These are phyloP conservation scores for Augiades crinisus DNA, from an alignment of 2,888 invertebrate genomes.

Conservation along the genomic window DNA sequence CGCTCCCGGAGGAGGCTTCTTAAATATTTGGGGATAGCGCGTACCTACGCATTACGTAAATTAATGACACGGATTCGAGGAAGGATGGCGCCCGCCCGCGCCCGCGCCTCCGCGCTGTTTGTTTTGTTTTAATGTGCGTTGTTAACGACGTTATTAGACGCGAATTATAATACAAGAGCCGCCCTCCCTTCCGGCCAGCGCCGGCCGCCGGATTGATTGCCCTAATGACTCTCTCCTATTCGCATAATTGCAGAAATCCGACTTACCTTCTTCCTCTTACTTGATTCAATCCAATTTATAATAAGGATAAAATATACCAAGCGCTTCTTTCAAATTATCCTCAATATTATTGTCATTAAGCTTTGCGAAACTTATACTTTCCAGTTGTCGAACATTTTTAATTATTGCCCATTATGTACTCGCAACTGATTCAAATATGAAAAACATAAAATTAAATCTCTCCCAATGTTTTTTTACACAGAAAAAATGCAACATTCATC, in stretches of 20 bases:
- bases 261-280: conserved; percentile 56
- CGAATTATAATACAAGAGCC: conserved; percentile 65
- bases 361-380: background rate
- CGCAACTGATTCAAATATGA: too few relatives aligned
- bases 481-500: too few relatives aligned
- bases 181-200: conserved; percentile 41
- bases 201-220: conserved; percentile 59
- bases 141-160: conserved; percentile 80
- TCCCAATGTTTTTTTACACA: too few relatives aligned
- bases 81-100: conserved; percentile 76
- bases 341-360: conserved; percentile 7
- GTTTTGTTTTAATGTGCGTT: conserved; percentile 80
- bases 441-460: too few relatives aligned
- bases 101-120: conserved; percentile 66
- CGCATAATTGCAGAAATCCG: conserved; percentile 70
- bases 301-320: conserved; percentile 21
- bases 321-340: conserved; percentile 22
- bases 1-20: conserved; percentile 81
- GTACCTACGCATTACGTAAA: conserved; percentile 82
- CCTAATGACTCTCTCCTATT: conserved; percentile 74
- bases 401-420: too few relatives aligned
- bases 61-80: conserved; percentile 82
- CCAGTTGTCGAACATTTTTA: background rate
- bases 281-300: conserved; percentile 49
- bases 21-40: conserved; percentile 82